These are phyloP conservation scores for Vesta saturnalis DNA, from an alignment of 2,888 invertebrate genomes.

Conservation along the genomic window DNA sequence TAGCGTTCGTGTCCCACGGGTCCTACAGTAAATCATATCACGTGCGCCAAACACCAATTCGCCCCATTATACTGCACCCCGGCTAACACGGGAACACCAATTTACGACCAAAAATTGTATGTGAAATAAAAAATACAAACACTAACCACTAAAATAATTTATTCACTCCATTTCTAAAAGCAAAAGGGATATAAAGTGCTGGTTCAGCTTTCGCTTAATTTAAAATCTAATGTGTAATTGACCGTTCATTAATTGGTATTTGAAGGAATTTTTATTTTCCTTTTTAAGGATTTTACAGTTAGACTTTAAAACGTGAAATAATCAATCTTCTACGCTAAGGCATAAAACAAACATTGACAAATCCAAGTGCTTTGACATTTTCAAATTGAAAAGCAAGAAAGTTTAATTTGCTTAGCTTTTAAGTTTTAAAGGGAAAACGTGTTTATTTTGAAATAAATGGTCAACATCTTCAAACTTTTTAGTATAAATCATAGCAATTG, in stretches of 20 bases:
- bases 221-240: neutral
- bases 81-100: constrained; percentile 38
- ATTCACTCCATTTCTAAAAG: constrained; percentile 16
- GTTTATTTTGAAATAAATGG: neutral
- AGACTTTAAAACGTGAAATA: constrained; percentile 4
- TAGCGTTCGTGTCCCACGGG: constrained; percentile 42
- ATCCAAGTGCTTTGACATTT: constrained; percentile 20
- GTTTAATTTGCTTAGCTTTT: constrained; percentile 16
- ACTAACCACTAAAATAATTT: constrained; percentile 30
- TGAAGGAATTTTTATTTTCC: neutral
- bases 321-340: constrained; percentile 18
- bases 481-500: too few species aligned
- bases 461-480: neutral
- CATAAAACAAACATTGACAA: constrained; percentile 27
- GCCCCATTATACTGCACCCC: constrained; percentile 38
- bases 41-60: constrained; percentile 45
- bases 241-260: neutral
- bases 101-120: constrained; percentile 44
- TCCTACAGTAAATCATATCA: constrained; percentile 48
- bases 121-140: constrained; percentile 38
- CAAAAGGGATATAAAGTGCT: neutral
- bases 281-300: too few species aligned
- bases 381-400: constrained; percentile 23
- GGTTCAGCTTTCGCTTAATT: too few species aligned
- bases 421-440: constrained; percentile 12